These are phyloP conservation scores for Anagrus nilaparvatae DNA, from an alignment of 1,140 invertebrate species.

Conservation along the genomic window DNA sequence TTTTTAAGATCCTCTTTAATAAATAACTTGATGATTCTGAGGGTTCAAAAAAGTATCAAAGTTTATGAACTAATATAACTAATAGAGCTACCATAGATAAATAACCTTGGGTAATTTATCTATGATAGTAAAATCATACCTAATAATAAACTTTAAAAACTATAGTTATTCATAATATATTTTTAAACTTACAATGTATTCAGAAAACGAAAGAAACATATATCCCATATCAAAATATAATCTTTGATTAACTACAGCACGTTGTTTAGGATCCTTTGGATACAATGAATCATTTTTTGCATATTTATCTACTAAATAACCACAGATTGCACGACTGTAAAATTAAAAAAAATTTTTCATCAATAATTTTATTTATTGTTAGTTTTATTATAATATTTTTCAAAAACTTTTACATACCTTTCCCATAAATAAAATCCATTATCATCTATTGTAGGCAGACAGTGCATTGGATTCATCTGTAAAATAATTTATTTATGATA, in stretches of 20 bases:
- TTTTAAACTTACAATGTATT: constrained; percentile 56
- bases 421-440: constrained; percentile 59
- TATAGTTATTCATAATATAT: too few relatives aligned
- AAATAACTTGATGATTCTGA: too few relatives aligned
- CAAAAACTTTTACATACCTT: constrained; percentile 31
- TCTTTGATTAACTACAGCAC: constrained; percentile 61
- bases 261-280: constrained; percentile 54
- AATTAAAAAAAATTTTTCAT: constrained; percentile 1
- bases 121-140: too few relatives aligned
- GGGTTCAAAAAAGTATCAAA: too few relatives aligned
- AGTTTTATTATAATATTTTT: not conserved
- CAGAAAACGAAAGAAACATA: constrained; percentile 52
- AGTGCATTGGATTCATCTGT: constrained; percentile 56
- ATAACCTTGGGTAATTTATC: too few relatives aligned
- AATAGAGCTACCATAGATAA: too few relatives aligned
- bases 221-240: constrained; percentile 64
- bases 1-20: too few relatives aligned
- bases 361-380: constrained; percentile 2
- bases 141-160: too few relatives aligned
- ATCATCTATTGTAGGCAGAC: constrained; percentile 56
- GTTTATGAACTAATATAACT: too few relatives aligned
- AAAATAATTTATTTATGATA: too few relatives aligned
- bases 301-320: constrained; percentile 62
- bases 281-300: constrained; percentile 57
- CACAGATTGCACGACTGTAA: constrained; percentile 56